Evolutionary conservation across 2,888 invertebrate species (phyloP).

Genomic region (Amphipyra tragopoginis): DNA sequence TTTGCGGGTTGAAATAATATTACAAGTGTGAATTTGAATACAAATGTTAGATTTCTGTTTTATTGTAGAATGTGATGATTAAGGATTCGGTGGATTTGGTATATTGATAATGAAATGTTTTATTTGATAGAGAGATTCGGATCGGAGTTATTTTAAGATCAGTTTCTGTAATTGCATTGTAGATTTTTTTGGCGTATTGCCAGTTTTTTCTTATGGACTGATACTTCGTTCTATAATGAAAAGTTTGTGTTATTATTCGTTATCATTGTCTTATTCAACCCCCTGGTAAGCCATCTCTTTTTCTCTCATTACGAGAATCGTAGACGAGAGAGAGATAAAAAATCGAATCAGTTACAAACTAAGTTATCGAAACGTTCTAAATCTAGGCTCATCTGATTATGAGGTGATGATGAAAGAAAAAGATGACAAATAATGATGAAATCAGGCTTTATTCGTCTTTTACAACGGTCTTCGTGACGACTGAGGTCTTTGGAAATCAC

Average conservation of each 20-base stretch:
- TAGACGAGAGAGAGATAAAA: no score
- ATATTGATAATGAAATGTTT: constrained; percentile 48
- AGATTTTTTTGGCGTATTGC: constrained; percentile 9
- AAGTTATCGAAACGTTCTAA: no score
- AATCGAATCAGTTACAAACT: no score
- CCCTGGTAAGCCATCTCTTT: background rate
- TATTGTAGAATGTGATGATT: constrained; percentile 50
- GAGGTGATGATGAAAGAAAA: no score
- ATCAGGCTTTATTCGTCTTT: no score
- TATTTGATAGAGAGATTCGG: constrained; percentile 9
- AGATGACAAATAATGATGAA: no score
- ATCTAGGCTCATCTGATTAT: no score
- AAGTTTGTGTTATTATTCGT: no score
- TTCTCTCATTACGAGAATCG: no score
- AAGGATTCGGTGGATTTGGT: constrained; percentile 50
- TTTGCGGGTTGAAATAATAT: background rate
- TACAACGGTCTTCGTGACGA: no score
- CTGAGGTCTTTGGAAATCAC: no score
- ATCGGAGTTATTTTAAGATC: constrained; percentile 6
- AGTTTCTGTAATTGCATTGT: constrained; percentile 14
- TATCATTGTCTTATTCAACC: background rate
- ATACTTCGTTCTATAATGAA: no score
- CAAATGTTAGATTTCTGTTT: constrained; percentile 59
- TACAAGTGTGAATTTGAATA: constrained; percentile 58
- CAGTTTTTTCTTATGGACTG: background rate